Conservation (phyloP, 2,888 invertebrate species). For the Metacarcinus magister region DNA sequence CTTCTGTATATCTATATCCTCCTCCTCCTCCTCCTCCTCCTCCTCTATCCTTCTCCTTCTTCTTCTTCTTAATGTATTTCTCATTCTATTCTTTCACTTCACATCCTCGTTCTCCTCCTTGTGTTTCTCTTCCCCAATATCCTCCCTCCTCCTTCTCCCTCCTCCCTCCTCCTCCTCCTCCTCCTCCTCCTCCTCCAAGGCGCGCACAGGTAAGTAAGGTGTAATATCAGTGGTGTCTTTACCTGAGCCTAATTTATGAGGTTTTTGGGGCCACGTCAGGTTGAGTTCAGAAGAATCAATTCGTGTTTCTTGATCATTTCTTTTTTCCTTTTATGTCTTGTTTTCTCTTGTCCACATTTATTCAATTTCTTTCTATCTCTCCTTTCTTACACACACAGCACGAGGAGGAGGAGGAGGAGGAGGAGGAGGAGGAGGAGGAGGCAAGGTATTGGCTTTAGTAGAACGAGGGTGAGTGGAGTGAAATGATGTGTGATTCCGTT, state of each 20-base stretch:
- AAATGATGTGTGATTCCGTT: neutral
- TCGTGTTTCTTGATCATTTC: neutral
- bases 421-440: neutral
- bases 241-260: neutral
- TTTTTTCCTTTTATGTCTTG: neutral
- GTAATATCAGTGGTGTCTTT: neutral
- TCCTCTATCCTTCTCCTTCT: too few species aligned
- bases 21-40: too few species aligned
- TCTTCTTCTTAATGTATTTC: too few species aligned
- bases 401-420: too few species aligned
- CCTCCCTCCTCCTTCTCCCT: too few species aligned
- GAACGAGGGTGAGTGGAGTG: neutral
- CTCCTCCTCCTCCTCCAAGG: too few species aligned
- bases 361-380: neutral
- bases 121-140: too few species aligned
- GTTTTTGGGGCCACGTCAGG: neutral
- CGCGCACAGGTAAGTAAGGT: neutral
- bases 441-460: too few species aligned
- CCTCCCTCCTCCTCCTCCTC: too few species aligned
- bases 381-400: constrained; percentile 64
- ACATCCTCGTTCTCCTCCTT: too few species aligned
- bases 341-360: neutral
- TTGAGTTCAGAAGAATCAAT: neutral
- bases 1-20: too few species aligned
- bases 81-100: too few species aligned